Conservation (phyloP, 2,888 invertebrate species). For the Ophioninae sp. region DNA sequence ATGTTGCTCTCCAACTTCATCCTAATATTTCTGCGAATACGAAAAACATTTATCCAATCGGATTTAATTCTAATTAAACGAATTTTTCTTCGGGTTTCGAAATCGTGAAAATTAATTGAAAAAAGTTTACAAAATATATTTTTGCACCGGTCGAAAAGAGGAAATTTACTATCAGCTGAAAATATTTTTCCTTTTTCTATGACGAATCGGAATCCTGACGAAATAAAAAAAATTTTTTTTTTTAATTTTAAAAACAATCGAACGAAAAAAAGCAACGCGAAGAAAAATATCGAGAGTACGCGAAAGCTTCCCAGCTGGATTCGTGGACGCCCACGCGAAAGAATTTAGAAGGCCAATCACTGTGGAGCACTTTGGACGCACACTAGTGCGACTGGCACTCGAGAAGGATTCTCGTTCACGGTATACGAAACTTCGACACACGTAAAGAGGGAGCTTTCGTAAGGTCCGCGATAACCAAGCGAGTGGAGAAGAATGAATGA, state of each 20-base stretch:
- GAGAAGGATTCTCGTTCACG: constrained; percentile 34
- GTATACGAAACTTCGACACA: not conserved
- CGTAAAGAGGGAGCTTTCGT: constrained; percentile 15
- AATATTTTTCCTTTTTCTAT: not conserved
- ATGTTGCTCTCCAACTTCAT: too few species aligned
- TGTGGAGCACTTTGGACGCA: constrained; percentile 66
- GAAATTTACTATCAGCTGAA: too few species aligned
- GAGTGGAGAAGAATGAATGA: constrained; percentile 70
- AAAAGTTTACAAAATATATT: too few species aligned
- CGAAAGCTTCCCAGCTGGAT: constrained; percentile 50
- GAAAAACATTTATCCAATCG: too few species aligned
- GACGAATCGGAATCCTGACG: not conserved
- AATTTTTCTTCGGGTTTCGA: too few species aligned
- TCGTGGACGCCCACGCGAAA: constrained; percentile 66
- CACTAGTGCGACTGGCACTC: constrained; percentile 59
- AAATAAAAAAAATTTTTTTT: not conserved
- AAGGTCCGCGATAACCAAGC: constrained; percentile 19
- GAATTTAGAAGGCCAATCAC: constrained; percentile 67
- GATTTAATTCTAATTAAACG: too few species aligned
- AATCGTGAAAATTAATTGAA: too few species aligned
- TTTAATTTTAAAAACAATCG: not conserved
- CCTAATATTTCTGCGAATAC: too few species aligned
- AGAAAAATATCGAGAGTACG: constrained; percentile 32
- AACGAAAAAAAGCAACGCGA: constrained; percentile 2
- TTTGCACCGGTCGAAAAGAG: too few species aligned